Conservation (phyloP, 2,888 invertebrate species). For the Catocala nupta region DNA sequence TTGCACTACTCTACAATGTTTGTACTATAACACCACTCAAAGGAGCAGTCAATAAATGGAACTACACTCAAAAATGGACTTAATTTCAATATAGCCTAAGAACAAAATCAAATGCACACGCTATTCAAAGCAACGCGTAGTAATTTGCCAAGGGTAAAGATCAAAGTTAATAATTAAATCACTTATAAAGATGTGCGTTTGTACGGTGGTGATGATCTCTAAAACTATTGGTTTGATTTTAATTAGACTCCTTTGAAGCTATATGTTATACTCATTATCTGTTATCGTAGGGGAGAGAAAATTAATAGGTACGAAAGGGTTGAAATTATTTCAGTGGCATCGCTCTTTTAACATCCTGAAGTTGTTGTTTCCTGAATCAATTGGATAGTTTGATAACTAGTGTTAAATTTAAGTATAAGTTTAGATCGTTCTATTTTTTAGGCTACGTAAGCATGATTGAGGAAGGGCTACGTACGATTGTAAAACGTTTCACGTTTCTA, state of each 20-base stretch:
- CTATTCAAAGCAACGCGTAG: constrained; percentile 10
- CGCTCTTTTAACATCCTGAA: neutral
- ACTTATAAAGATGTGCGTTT: constrained; percentile 40
- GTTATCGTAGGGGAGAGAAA: neutral
- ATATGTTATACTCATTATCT: constrained; percentile 21
- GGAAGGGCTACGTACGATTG: no score
- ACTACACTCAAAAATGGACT: constrained; percentile 18
- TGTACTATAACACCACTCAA: constrained; percentile 29
- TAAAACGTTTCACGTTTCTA: no score
- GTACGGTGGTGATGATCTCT: constrained; percentile 31
- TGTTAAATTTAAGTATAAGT: no score
- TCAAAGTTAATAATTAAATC: constrained; percentile 54
- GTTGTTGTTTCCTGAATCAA: neutral
- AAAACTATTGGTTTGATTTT: constrained; percentile 44
- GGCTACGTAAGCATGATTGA: no score
- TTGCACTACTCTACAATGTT: constrained; percentile 31
- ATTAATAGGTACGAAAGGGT: constrained; percentile 1
- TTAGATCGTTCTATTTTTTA: no score
- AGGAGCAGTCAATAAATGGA: constrained; percentile 34
- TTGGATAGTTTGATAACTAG: neutral
- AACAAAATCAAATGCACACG: constrained; percentile 15
- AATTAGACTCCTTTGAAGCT: constrained; percentile 45
- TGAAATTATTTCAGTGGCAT: neutral
- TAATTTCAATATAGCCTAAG: neutral
- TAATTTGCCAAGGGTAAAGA: constrained; percentile 40